Base-by-base conservation (phyloP, 2,113 vertebrate species). In the Tringa solitaria region DNA sequence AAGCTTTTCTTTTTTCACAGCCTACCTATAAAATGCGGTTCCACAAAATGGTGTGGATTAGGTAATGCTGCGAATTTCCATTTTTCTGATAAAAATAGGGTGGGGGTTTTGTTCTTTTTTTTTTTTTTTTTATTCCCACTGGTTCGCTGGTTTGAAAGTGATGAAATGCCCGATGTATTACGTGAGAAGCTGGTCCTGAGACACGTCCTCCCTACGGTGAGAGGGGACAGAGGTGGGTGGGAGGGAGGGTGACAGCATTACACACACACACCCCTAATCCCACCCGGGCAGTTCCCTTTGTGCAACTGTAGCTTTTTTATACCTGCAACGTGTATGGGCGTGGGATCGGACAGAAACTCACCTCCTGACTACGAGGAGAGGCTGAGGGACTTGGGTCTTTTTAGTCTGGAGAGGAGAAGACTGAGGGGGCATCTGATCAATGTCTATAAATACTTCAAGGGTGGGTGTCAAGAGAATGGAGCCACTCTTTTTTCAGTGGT, bases 181-280 rank as follows among this genome's bases (percentile, higher is more conserved):
- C 5, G 35, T 8, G 27, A 46, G 33, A 48, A 63, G 15, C 23
- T 57, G 27, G 9, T 73, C 23, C 43, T 0, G 0, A 57, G 46
- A 15, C 0, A 0, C 1, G 1, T 69, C 35, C 63, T 74, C 14
- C 10, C 8, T 3, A 0, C 3, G 23, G 28, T 1, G 32, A 93
- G 48, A 18, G 27, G 48, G 32, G 28, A 28, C 28, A 15, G 54
- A 59, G 54, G 3, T 72, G 23, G 26, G 12, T 28, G 50, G 48
- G n/a, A 3, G 45, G 30, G 33, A 72, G 22, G 53, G 14, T 41
- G 61, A 50, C 43, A 53, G 35, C 1, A 0, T 12, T 59, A 9
- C 4, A 46, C n/a, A n/a, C n/a, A n/a, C n/a, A n/a, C n/a, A n/a
- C 53, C 32, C 10, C 1, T 3, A 37, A 37, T 30, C 6, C 9